A percentile compares a stretch with the other conserved stretches of the same genome.
phyloP scores from a whole-genome alignment of 2,888 invertebrate species.

The Tipula helvola region DNA sequence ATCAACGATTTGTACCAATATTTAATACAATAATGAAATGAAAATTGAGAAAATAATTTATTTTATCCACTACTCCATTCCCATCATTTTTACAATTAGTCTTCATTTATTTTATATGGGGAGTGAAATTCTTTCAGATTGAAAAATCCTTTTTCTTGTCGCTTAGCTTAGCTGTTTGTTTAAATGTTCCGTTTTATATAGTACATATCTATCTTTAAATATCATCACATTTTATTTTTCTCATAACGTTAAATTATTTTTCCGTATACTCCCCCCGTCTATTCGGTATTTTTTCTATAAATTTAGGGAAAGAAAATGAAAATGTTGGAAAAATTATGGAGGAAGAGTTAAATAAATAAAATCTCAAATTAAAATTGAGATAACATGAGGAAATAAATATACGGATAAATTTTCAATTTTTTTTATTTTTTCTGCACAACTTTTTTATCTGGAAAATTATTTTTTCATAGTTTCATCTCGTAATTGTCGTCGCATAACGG shows the following conservation, averaged over 20 bases:
- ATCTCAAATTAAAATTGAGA: slow-evolving; percentile 4
- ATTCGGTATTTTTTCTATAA: not conserved
- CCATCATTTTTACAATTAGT: not conserved
- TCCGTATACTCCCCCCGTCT: not conserved
- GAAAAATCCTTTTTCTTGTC: not conserved
- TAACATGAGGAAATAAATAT: not conserved
- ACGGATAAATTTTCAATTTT: not conserved
- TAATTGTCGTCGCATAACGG: not conserved
- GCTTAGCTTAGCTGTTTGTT: not conserved
- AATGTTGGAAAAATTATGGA: not conserved
- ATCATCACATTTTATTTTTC: not conserved
- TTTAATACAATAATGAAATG: not conserved
- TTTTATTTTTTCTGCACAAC: not conserved
- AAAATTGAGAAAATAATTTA: not conserved
- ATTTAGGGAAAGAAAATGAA: not conserved
- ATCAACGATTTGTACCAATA: not conserved
- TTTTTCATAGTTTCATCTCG: not conserved
- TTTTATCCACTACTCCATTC: not conserved
- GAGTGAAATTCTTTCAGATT: not conserved
- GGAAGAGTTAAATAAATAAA: not conserved
- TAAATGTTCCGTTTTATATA: not conserved
- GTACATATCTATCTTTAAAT: not conserved
- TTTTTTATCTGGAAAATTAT: not conserved
- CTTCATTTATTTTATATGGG: not conserved
- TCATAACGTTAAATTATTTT: not conserved